These are phyloP conservation scores for Aplidium turbinatum DNA, from an alignment of 23 tunicate species.

Conservation along the genomic window DNA sequence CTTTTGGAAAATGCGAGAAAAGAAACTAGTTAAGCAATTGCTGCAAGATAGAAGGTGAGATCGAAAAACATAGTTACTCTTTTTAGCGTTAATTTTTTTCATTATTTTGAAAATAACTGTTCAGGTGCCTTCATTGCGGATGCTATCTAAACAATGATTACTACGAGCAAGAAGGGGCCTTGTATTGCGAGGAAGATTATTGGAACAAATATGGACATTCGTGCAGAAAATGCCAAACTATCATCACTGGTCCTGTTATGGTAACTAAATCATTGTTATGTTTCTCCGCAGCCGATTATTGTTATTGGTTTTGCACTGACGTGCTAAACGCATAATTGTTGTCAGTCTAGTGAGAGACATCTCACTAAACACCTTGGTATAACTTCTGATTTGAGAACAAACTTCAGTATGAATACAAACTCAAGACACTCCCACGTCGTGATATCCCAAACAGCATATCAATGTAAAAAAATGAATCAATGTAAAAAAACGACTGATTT, in stretches of 20 bases:
- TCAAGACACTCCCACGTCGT: no score
- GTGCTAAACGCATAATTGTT: no score
- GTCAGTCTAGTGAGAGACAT: no score
- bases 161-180: constrained; percentile 52
- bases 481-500: no score
- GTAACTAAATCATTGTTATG: constrained; percentile 22
- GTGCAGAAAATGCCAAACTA: constrained; percentile 48
- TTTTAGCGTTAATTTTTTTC: not conserved
- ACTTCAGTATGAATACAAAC: no score
- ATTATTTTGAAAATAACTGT: not conserved
- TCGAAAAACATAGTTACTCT: not conserved
- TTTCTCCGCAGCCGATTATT: no score
- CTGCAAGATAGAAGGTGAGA: constrained; percentile 53
- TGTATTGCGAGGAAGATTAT: constrained; percentile 84
- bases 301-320: no score
- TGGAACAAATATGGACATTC: constrained; percentile 71
- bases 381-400: no score
- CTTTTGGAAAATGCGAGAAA: constrained; percentile 74
- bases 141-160: constrained; percentile 52
- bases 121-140: constrained; percentile 66
- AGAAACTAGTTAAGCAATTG: constrained; percentile 26
- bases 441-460: no score
- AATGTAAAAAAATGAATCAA: no score
- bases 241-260: constrained; percentile 81
- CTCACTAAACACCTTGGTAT: no score